Evolutionary conservation across 2,888 invertebrate genomes (phyloP).

Genomic region (Actias luna): DNA sequence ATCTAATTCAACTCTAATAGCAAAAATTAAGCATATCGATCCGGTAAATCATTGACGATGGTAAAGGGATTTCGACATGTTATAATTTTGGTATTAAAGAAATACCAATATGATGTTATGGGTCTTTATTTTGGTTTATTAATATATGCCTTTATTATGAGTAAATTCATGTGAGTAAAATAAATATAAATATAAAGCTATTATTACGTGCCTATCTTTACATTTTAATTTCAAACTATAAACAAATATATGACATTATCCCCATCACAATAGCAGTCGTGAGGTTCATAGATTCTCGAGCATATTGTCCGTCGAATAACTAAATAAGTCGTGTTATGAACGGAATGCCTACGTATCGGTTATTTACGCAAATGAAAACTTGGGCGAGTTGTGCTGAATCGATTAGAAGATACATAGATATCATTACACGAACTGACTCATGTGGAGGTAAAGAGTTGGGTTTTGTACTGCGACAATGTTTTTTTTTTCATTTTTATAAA

Average conservation of each 20-base stretch:
- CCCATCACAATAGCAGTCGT: slow-evolving; percentile 17
- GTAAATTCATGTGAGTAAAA: neutral
- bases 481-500: neutral
- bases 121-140: neutral
- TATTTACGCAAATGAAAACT: slow-evolving; percentile 55
- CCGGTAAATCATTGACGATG: too few relatives aligned
- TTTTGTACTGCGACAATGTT: neutral
- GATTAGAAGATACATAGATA: slow-evolving; percentile 44
- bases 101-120: too few relatives aligned
- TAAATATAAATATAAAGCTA: neutral
- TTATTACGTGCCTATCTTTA: neutral
- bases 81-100: too few relatives aligned
- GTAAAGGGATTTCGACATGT: too few relatives aligned
- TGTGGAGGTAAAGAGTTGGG: neutral
- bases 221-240: slow-evolving; percentile 1
- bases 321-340: slow-evolving; percentile 49
- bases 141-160: neutral
- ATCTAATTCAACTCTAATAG: too few relatives aligned
- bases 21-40: too few relatives aligned
- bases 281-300: slow-evolving; percentile 18
- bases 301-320: slow-evolving; percentile 22
- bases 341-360: slow-evolving; percentile 50
- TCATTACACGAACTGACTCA: slow-evolving; percentile 13
- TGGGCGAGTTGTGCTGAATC: slow-evolving; percentile 41
- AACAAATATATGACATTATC: slow-evolving; percentile 13